Conservation (phyloP, 1,140 invertebrate genomes). For the Drosophila leontia region DNA sequence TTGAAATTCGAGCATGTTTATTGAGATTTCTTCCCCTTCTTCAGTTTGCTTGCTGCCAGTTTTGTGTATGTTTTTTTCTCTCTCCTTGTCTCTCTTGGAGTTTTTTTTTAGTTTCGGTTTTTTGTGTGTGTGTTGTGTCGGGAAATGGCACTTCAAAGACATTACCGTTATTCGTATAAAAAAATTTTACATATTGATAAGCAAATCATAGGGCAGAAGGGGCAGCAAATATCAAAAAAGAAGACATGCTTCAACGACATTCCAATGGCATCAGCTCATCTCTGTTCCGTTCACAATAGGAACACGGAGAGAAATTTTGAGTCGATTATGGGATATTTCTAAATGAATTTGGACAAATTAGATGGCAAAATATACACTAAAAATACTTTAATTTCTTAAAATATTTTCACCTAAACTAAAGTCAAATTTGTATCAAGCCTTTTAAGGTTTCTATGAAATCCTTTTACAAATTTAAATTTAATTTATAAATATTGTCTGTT, state of each 20-base stretch:
- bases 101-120: conserved; percentile 11
- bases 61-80: conserved; percentile 1
- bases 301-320: conserved; percentile 10
- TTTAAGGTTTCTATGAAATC: background rate
- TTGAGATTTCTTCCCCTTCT: conserved; percentile 31
- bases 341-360: too few species aligned
- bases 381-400: background rate
- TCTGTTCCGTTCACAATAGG: conserved; percentile 23
- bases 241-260: conserved; percentile 51
- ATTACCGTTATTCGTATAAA: conserved; percentile 50
- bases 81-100: background rate
- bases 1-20: conserved; percentile 76
- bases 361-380: background rate
- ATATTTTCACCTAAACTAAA: background rate
- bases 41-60: conserved; percentile 8
- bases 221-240: conserved; percentile 30
- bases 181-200: conserved; percentile 62
- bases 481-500: background rate
- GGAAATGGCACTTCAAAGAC: conserved; percentile 53
- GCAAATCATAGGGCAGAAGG: conserved; percentile 37
- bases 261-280: conserved; percentile 52
- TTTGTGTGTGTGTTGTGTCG: conserved; percentile 25
- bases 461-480: background rate
- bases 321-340: background rate
- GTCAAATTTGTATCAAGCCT: too few species aligned